Base-by-base conservation (phyloP, 2,888 invertebrate species). In the Stenurella melanura region DNA sequence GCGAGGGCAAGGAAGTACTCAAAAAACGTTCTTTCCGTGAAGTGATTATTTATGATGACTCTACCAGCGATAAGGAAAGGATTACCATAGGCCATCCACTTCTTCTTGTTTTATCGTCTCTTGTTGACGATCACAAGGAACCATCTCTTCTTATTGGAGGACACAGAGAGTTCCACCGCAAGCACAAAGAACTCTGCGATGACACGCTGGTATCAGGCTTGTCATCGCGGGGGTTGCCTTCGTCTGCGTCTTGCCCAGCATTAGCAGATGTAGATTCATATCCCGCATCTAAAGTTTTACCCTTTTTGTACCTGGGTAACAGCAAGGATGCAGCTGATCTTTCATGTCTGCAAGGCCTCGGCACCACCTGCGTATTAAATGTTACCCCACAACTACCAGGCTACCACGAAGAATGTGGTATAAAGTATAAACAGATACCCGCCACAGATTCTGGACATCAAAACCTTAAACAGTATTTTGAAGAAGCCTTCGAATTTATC, bases 401-500 rank as follows among this genome's bases (percentile, higher is more conserved):
- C 78, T 93, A 93, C 88, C 94, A 93, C 89, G 93, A 94, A 88
- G 91, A 91, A 80, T 90, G 92, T 81, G 93, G 93, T 77, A 92
- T 93, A 85, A 91, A 91, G 77, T 95, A 95, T 89, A 93, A 94
- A 89, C 93, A 95, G 88, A 93, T 96, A 88, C 95, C 96, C 75
- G 96, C 96, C 83, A 92, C 94, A 78, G 96, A 96, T 91, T 95
- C 94, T 81, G 94, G 94, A 68, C 94, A 95, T 87, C 96, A 96
- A 89, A 96, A 96, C 91, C 93, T 96, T 78, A 95, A 95, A 86
- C 96, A 96, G 91, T 96, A 96, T 92, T 96, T 96, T 91, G 95
- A 95, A 87, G 95, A 96, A 89, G 95, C 96, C 85, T 95, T 94
- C 89, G 93, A 94, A 87, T 96, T 92, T 92, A 17, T 92, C 95